These are phyloP conservation scores for Aphelinus atriplicis DNA, from an alignment of 1,140 invertebrate species.

Conservation along the genomic window DNA sequence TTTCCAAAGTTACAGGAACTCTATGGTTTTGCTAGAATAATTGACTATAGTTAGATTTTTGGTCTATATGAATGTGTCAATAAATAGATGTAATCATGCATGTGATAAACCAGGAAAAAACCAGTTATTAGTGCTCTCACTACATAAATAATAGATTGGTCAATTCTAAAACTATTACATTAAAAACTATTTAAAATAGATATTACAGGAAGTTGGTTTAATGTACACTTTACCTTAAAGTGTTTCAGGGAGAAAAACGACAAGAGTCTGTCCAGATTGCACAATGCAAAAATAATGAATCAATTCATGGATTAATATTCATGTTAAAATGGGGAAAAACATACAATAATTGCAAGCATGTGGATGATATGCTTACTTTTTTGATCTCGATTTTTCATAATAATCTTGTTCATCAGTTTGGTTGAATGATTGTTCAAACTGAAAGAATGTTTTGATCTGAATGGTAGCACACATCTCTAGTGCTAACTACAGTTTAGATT, in stretches of 20 bases:
- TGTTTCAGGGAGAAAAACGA: conserved; percentile 57
- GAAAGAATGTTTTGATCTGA: neutral
- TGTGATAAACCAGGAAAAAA: conserved; percentile 9
- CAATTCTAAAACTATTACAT: conserved; percentile 23
- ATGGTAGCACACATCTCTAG: neutral
- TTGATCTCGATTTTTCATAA: conserved; percentile 47
- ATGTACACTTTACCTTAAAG: conserved; percentile 53
- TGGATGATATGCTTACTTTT: conserved; percentile 46
- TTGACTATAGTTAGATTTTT: neutral
- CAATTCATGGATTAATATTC: conserved; percentile 40
- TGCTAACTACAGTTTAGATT: neutral
- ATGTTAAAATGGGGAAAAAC: conserved; percentile 4
- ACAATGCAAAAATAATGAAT: conserved; percentile 45
- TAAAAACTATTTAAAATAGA: neutral
- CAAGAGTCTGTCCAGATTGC: conserved; percentile 56
- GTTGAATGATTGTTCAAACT: conserved; percentile 42
- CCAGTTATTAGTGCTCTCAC: conserved; percentile 2
- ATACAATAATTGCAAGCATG: neutral
- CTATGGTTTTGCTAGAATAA: conserved; percentile 51
- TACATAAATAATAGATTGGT: neutral
- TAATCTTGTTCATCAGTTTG: conserved; percentile 38
- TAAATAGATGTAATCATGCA: neutral
- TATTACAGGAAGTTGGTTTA: conserved; percentile 2
- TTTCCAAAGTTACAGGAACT: conserved; percentile 58
- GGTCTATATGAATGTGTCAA: neutral